These are phyloP conservation scores for Rhombomys opimus DNA, from an alignment of 2,113 vertebrate species.

Conservation along the genomic window DNA sequence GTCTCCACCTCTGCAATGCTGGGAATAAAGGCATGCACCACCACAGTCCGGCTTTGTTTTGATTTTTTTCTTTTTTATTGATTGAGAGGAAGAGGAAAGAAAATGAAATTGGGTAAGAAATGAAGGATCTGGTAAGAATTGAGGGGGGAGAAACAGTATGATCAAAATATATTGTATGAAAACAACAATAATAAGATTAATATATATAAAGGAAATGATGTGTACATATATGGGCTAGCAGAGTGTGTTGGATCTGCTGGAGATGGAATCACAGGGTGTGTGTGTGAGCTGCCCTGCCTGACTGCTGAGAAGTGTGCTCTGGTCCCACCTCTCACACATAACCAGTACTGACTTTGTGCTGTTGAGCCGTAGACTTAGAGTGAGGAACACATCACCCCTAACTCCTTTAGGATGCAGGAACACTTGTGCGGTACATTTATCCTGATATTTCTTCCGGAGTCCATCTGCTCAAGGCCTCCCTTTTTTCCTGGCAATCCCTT, in stretches of 20 bases:
- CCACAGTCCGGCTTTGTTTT: no score
- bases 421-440: neutral
- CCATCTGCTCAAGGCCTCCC: neutral
- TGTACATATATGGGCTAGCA: neutral
- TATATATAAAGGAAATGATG: neutral
- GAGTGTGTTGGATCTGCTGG: neutral
- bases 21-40: no score
- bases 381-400: neutral
- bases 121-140: neutral
- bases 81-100: neutral
- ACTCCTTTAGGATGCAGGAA: neutral
- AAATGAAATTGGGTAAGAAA: neutral
- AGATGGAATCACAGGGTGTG: neutral
- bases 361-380: neutral
- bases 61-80: neutral
- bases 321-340: neutral
- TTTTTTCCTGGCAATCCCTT: neutral
- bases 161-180: neutral
- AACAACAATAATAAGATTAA: neutral
- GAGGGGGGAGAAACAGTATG: neutral
- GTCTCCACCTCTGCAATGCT: no score
- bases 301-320: neutral
- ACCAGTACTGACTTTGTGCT: neutral
- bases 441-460: neutral
- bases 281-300: no score